These are phyloP conservation scores for Sussaba pulchella DNA, from an alignment of 2,888 invertebrate species.

Conservation along the genomic window DNA sequence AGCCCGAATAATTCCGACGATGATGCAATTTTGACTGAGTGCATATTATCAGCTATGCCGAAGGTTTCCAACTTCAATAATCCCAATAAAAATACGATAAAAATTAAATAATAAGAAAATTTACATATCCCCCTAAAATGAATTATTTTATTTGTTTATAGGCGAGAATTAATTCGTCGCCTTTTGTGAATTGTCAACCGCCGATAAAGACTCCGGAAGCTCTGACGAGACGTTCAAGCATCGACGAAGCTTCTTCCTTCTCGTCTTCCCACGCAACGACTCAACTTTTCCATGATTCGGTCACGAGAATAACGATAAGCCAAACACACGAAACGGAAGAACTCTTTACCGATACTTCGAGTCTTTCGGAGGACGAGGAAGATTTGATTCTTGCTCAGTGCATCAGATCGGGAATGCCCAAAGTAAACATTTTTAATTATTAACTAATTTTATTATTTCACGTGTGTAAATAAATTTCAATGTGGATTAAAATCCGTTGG, in stretches of 20 bases:
- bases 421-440: slow-evolving; percentile 84
- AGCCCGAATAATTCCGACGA: slow-evolving; percentile 88
- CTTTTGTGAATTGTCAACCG: slow-evolving; percentile 47
- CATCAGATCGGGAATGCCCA: slow-evolving; percentile 88
- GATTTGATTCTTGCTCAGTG: slow-evolving; percentile 88
- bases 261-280: slow-evolving; percentile 44
- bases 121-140: too few species aligned
- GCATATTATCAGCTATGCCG: slow-evolving; percentile 88
- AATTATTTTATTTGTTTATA: too few species aligned
- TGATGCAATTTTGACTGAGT: slow-evolving; percentile 88
- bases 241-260: slow-evolving; percentile 36
- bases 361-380: slow-evolving; percentile 86
- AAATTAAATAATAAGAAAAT: neutral
- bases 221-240: slow-evolving; percentile 19
- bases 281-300: slow-evolving; percentile 52
- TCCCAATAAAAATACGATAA: neutral
- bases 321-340: slow-evolving; percentile 49
- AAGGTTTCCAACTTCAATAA: slow-evolving; percentile 82
- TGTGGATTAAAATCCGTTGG: too few species aligned
- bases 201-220: slow-evolving; percentile 58
- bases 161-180: slow-evolving; percentile 51
- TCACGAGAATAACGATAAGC: slow-evolving; percentile 65
- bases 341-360: slow-evolving; percentile 85
- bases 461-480: too few species aligned
- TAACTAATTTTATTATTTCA: too few species aligned